These are phyloP conservation scores for Dione juno DNA, from an alignment of 2,888 invertebrate genomes.

Conservation along the genomic window DNA sequence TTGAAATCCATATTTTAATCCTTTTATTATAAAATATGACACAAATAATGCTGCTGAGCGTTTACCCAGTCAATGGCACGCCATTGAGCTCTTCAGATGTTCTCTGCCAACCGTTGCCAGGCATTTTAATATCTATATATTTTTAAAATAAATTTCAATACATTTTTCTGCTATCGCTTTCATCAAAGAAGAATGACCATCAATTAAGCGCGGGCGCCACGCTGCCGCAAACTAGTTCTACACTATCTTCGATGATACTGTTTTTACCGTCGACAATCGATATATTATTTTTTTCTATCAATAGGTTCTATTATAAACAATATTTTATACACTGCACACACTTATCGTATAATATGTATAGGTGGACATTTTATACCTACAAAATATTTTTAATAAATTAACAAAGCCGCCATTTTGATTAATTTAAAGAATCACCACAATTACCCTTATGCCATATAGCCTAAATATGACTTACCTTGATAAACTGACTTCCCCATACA, in stretches of 20 bases:
- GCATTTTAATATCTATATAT: no score
- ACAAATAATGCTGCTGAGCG: no score
- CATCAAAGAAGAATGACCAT: slow-evolving; percentile 56
- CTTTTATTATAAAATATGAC: no score
- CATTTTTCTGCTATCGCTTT: slow-evolving; percentile 64
- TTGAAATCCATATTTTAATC: no score
- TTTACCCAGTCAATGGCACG: no score
- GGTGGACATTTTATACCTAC: not conserved
- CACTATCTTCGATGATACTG: slow-evolving; percentile 56
- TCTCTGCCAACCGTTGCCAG: no score
- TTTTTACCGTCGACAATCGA: slow-evolving; percentile 52
- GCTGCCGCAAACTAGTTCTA: slow-evolving; percentile 63
- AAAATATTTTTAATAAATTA: not conserved
- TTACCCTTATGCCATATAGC: no score
- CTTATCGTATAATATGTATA: slow-evolving; percentile 23
- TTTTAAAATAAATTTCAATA: not conserved
- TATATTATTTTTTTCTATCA: slow-evolving; percentile 41
- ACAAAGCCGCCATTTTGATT: no score
- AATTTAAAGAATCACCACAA: no score
- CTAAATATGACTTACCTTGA: no score
- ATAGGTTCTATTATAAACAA: slow-evolving; percentile 36
- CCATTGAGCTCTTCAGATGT: no score
- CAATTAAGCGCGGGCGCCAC: slow-evolving; percentile 69
- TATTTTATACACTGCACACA: slow-evolving; percentile 34
- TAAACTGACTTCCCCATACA: no score